A percentile compares a stretch with the other conserved stretches of the same genome.
phyloP scores from a whole-genome alignment of 2,888 invertebrate species.

The Slavum lentiscoides region DNA sequence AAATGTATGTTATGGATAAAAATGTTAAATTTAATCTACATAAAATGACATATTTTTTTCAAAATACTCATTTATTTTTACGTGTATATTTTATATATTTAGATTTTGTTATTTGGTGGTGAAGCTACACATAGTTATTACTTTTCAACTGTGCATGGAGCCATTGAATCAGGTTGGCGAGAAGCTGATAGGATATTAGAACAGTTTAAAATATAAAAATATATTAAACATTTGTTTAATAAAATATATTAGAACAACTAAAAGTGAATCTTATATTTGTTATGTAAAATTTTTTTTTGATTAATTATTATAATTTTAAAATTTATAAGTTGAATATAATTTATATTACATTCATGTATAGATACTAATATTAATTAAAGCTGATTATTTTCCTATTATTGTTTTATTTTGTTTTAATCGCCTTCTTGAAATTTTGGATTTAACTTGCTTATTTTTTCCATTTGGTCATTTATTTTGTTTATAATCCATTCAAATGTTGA shows the following conservation, averaged over 20 bases:
- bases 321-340: background rate
- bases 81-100: background rate
- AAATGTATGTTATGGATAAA: slow-evolving; percentile 22
- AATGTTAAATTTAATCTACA: background rate
- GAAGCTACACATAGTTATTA: slow-evolving; percentile 65
- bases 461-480: too few relatives aligned
- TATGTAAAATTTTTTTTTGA: background rate
- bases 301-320: slow-evolving; percentile 2
- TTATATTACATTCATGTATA: background rate
- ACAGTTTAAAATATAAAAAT: slow-evolving; percentile 28
- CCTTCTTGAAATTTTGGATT: too few relatives aligned
- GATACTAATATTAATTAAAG: background rate
- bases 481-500: too few relatives aligned
- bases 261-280: background rate
- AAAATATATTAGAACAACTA: background rate
- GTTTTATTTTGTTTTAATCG: background rate
- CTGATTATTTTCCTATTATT: slow-evolving; percentile 1
- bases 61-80: background rate
- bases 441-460: too few relatives aligned
- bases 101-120: slow-evolving; percentile 67
- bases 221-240: background rate
- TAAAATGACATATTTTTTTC: background rate
- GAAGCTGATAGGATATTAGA: slow-evolving; percentile 63
- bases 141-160: slow-evolving; percentile 66
- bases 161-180: slow-evolving; percentile 64